These are phyloP conservation scores for Melinopterus prodromus DNA, from an alignment of 2,888 invertebrate species.

Conservation along the genomic window DNA sequence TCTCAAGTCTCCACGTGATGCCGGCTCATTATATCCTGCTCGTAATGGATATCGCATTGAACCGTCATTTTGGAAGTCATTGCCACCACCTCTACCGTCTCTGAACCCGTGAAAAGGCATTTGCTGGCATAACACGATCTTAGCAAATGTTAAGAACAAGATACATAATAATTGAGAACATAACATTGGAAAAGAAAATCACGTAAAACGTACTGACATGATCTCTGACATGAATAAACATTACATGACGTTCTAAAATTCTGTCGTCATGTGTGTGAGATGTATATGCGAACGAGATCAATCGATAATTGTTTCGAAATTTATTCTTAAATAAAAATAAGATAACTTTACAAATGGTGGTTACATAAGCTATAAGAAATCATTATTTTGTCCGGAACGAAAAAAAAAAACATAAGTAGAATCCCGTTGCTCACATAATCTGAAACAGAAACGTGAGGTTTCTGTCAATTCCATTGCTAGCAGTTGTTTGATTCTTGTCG, in stretches of 20 bases:
- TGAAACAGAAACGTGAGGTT: slow-evolving; percentile 21
- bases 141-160: neutral
- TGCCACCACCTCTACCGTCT: neutral
- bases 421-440: slow-evolving; percentile 9
- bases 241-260: too few relatives aligned
- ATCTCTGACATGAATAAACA: neutral
- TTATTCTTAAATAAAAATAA: too few relatives aligned
- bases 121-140: neutral
- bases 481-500: slow-evolving; percentile 20
- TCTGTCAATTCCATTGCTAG: slow-evolving; percentile 16
- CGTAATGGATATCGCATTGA: neutral
- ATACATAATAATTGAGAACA: neutral
- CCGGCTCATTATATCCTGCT: neutral
- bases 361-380: neutral
- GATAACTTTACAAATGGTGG: too few relatives aligned
- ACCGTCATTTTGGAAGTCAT: neutral
- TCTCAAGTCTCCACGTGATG: neutral
- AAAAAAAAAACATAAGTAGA: slow-evolving; percentile 7
- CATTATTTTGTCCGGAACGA: slow-evolving; percentile 14
- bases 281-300: too few relatives aligned
- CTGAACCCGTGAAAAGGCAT: neutral
- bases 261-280: too few relatives aligned
- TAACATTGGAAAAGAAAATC: neutral
- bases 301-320: too few relatives aligned
- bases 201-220: neutral